Evolutionary conservation across 2,888 invertebrate genomes (phyloP).

Genomic region (Zeuzera pyrina): DNA sequence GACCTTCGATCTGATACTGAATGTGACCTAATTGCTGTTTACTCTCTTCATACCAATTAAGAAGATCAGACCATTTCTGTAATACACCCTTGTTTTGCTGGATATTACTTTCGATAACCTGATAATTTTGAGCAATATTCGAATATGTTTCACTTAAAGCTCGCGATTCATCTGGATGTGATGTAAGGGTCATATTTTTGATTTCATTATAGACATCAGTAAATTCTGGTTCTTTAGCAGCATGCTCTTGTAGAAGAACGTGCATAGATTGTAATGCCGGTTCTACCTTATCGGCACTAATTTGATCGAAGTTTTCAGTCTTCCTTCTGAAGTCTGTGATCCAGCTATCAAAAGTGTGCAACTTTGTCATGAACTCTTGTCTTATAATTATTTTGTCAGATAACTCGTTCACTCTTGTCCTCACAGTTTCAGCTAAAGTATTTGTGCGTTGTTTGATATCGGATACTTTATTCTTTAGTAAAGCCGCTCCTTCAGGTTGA

Average conservation of each 20-base stretch:
- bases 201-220: constrained; percentile 87
- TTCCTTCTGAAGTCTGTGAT: constrained; percentile 81
- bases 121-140: constrained; percentile 82
- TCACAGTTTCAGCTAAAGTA: constrained; percentile 82
- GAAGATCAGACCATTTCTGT: constrained; percentile 87
- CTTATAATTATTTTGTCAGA: constrained; percentile 86
- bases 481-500: constrained; percentile 82
- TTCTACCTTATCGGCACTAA: constrained; percentile 87
- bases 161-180: constrained; percentile 82
- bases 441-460: constrained; percentile 83
- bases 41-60: constrained; percentile 86
- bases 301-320: constrained; percentile 84
- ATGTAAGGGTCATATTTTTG: constrained; percentile 79
- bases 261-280: constrained; percentile 84
- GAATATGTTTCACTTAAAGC: constrained; percentile 83
- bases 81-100: constrained; percentile 81
- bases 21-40: constrained; percentile 85
- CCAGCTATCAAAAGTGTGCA: constrained; percentile 86
- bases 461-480: constrained; percentile 80
- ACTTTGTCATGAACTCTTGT: constrained; percentile 87
- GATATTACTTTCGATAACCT: constrained; percentile 81
- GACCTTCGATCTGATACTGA: constrained; percentile 84
- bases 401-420: constrained; percentile 83
- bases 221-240: constrained; percentile 85
- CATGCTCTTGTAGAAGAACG: constrained; percentile 86